Percentiles rank a stretch among this genome's conserved stretches.
These are phyloP conservation scores for Choristoneura fumiferana DNA, from an alignment of 1,140 invertebrate species.

Conservation along the genomic window DNA sequence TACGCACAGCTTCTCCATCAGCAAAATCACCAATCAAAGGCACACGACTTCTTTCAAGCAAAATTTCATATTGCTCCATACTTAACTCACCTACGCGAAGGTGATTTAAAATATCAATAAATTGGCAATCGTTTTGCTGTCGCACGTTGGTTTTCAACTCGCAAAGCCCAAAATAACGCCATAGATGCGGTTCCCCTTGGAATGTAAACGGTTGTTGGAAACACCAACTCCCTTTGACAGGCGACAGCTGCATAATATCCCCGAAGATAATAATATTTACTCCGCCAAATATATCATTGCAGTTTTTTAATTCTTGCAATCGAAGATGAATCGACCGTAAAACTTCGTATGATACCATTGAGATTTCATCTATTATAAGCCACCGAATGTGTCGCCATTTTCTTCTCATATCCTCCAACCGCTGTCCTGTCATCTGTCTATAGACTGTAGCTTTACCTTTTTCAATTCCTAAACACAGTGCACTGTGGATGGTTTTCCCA, in stretches of 20 bases:
- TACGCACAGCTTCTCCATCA: conserved; percentile 5
- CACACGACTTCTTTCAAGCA: conserved; percentile 14
- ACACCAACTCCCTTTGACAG: conserved; percentile 8
- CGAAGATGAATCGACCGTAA: conserved; percentile 11
- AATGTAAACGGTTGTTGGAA: conserved; percentile 3
- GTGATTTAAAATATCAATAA: conserved; percentile 19
- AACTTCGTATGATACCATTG: conserved; percentile 19
- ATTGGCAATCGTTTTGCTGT: conserved; percentile 2
- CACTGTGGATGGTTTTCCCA: conserved; percentile 7
- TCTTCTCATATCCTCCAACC: not conserved
- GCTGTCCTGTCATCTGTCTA: conserved; percentile 2
- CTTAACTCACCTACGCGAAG: conserved; percentile 16
- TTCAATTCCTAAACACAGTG: conserved; percentile 10
- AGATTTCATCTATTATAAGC: conserved; percentile 22
- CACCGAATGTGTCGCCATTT: conserved; percentile 18
- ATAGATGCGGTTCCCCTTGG: not conserved
- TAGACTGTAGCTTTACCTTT: not conserved
- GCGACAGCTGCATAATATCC: conserved; percentile 14
- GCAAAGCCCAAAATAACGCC: conserved; percentile 10
- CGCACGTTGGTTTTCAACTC: conserved; percentile 10
- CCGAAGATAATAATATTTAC: conserved; percentile 13
- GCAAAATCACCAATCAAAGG: conserved; percentile 10
- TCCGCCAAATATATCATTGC: conserved; percentile 12
- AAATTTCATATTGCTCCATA: conserved; percentile 12
- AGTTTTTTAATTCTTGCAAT: conserved; percentile 18